Base-by-base conservation (phyloP, 1,140 invertebrate species). In the Luehdorfia chinensis region DNA sequence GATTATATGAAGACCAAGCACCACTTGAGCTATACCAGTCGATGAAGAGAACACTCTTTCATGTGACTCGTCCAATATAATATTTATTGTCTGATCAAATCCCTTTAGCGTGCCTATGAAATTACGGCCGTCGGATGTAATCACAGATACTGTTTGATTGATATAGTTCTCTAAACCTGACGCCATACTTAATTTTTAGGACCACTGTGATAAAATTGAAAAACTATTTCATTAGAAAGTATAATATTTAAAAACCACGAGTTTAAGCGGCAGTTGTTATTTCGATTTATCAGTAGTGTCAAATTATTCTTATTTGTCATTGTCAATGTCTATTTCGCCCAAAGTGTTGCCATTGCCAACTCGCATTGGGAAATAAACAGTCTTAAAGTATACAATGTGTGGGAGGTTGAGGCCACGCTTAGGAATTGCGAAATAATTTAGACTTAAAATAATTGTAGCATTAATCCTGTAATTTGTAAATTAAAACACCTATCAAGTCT, bases 31-130 rank as follows among this genome's bases (percentile, higher is more conserved):
- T 27, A 99, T 94, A 31, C 97, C 98, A 65, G 94, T 91, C 6
- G 92, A 93, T 8, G 93, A 92, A 46, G 96, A 98, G 78, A 97
- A 99, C 8, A 99, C 97, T 72, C 98, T 89, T 86, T 99, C 98
- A 84, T 98, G 97, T 46, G 96, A 98, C 85, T 99, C 97, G 79
- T 99, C 97, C 19, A 99, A 88, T 68, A 99, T 98, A 51, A 99
- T 90, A 74, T 99, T 99, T 47, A 99, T 97, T 11, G 97, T 98
- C 87, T 99, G 98, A 88, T 99, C 98, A 88, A 98, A 99, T 31
- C 88, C 86, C 47, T 89, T 90, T n/a, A 90, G 58, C 1, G 87
- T 95, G 86, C 97, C 96, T 55, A 98, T 96, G 79, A 98, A 98
- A 87, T 97, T 97, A 66, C 97, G 89, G 33, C 97, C 97, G 90